A percentile compares a stretch with the other conserved stretches of the same genome.
Evolutionary conservation across 2,113 vertebrate species (phyloP).

Genomic region (Stegostoma tigrinum): DNA sequence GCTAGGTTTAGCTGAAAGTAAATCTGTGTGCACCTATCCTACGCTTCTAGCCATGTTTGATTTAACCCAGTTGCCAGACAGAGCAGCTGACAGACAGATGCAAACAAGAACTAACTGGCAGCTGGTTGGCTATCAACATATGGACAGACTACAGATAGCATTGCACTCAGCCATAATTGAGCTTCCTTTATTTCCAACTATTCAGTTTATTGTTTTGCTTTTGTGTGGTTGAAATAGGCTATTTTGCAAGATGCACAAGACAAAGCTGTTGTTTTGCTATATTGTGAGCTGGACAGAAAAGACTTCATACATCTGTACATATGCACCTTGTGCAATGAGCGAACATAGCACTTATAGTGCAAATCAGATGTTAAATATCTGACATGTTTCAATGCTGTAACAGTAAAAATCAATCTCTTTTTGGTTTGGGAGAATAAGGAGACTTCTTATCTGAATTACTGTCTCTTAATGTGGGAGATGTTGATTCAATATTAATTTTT

Average conservation of each 20-base stretch:
- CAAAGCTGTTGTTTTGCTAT: background rate
- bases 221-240: background rate
- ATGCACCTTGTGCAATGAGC: background rate
- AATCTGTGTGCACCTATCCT: background rate
- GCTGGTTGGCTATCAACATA: background rate
- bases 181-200: background rate
- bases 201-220: background rate
- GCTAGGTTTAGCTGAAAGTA: background rate
- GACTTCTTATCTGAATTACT: background rate
- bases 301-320: background rate
- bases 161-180: background rate
- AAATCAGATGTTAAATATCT: background rate
- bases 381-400: background rate
- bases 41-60: background rate
- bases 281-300: background rate
- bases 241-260: background rate
- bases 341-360: background rate
- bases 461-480: background rate
- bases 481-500: background rate
- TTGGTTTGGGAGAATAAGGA: background rate
- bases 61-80: background rate
- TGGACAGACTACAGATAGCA: background rate
- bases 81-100: background rate
- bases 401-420: background rate
- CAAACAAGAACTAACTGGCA: background rate